Base-by-base conservation (phyloP, 2,888 invertebrate genomes). In the Pollenia amentaria region DNA sequence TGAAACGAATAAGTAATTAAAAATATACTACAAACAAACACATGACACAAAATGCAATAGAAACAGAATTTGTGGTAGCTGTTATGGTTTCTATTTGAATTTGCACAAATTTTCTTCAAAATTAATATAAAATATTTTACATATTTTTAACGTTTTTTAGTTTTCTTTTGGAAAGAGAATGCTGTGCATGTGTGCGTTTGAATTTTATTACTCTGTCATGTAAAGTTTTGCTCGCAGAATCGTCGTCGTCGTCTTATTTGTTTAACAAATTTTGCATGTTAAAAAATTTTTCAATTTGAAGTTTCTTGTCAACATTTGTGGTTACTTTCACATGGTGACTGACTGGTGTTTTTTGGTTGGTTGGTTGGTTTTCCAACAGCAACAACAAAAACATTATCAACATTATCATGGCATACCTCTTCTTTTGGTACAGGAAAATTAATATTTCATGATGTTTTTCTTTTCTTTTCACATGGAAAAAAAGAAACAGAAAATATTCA, bases 301-400 rank as follows among this genome's bases (percentile, higher is more conserved):
- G 69, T 67, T 88, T 76, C 78, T 57, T 88, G 80, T 85, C 80
- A 85, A 85, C 85, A 88, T 76, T 75, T 84, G 83, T 83, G 83
- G 85, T 77, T 70, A 73, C 75, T 88, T 76, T 76, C 70, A 81
- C 9, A 62, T 76, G 76, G 67, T 73, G 75, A 55, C 76, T 72
- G 29, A 21, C 57, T 48, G 73, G 46, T 70, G 65, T 57, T 64
- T 51, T n/a, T 18, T 67, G 42, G 8, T 16, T 57, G 16, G 6
- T 62, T 57, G 29, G 21, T 38, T 14, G 4, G 16, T 51, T 42
- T 12, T 46, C 10, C 2, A 57, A 3, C 6, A 6, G 29, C 29
- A 29, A 29, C 6, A 29, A 60, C 38, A 57, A 48, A 48, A 57
- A 46, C 11, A 42, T 51, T 42, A 51, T 16, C 57, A 12, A 38